Evolutionary conservation across 2,113 vertebrate genomes (phyloP).

Genomic region (Callorhinus ursinus): DNA sequence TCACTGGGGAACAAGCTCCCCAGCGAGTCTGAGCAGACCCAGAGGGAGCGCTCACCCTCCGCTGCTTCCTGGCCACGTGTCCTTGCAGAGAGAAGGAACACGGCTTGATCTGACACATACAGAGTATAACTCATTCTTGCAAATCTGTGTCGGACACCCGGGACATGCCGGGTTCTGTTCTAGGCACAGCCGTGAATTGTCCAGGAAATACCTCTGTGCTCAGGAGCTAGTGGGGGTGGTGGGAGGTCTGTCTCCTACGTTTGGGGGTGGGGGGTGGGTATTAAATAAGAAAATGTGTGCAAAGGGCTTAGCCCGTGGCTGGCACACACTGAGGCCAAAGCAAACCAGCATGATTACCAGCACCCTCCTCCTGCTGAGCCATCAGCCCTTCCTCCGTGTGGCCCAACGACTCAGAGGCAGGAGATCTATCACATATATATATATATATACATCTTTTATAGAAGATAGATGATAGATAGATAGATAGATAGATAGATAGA

Average conservation of each 20-base stretch:
- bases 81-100: not conserved
- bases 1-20: rapidly evolving
- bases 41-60: rapidly evolving
- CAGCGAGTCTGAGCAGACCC: not conserved
- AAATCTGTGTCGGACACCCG: rapidly evolving
- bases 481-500: not conserved
- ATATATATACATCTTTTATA: not conserved
- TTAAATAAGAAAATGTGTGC: not conserved
- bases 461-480: not conserved
- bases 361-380: rapidly evolving
- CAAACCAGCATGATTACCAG: rapidly evolving
- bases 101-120: not conserved
- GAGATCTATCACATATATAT: not conserved
- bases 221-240: rapidly evolving
- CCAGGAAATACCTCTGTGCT: not conserved
- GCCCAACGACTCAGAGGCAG: not conserved
- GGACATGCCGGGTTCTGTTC: rapidly evolving
- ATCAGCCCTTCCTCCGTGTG: not conserved
- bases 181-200: not conserved
- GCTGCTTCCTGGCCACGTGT: rapidly evolving
- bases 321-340: not conserved
- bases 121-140: not conserved
- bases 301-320: not conserved
- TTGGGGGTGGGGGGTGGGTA: not conserved
- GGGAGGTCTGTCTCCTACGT: not conserved